Evolutionary conservation across 2,888 invertebrate genomes (phyloP).

Genomic region (Julus scandinavius): DNA sequence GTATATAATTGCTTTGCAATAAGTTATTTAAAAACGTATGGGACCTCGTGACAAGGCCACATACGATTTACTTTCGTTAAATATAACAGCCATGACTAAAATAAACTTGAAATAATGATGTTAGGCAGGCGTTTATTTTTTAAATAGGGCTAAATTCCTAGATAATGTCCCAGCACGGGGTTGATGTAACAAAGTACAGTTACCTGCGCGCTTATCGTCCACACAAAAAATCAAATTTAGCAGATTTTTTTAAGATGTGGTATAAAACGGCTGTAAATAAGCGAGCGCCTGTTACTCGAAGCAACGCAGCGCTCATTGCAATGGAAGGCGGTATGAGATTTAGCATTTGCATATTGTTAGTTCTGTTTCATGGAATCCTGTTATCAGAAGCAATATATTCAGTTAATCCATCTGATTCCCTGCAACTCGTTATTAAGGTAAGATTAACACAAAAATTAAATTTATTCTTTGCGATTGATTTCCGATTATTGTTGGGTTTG

Average conservation of each 20-base stretch:
- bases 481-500: no score
- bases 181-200: not conserved
- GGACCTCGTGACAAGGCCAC: no score
- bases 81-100: no score
- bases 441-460: not conserved
- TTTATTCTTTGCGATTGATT: no score
- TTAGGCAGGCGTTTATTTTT: no score
- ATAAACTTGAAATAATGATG: no score
- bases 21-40: no score
- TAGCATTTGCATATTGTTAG: not conserved
- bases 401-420: not conserved
- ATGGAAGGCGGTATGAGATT: not conserved
- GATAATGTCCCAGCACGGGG: not conserved
- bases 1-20: no score
- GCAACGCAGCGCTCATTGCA: no score
- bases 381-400: not conserved
- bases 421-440: conserved; percentile 9
- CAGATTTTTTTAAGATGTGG: not conserved
- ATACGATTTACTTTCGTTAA: no score
- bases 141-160: not conserved
- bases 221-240: not conserved
- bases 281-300: no score
- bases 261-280: not conserved
- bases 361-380: not conserved
- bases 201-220: not conserved